Base-by-base conservation (phyloP, 2,888 invertebrate species). In the Stomorhina lunata region DNA sequence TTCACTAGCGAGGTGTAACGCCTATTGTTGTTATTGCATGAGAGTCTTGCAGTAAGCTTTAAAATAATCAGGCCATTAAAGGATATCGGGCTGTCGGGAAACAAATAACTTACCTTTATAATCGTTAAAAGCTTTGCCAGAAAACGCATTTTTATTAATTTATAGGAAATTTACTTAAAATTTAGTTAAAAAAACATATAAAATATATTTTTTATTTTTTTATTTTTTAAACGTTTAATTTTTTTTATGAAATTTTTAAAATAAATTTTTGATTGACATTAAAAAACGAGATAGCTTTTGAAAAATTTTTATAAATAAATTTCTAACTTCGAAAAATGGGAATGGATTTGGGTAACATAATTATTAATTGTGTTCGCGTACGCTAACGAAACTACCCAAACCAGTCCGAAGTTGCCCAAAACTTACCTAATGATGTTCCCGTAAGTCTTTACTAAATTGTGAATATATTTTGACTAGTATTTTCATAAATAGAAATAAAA, bases 31-130 rank as follows among this genome's bases (percentile, higher is more conserved):
- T 32, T 78, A 12, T 43, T 76, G 27, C 68, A 71, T 12, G 82
- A 72, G 55, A 83, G 25, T 29, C 83, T 69, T 29, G 81, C 34
- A 27, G 82, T 86, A 57, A 88, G 82, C 88, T 89, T 85, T 10
- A 81, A 27, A 85, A 34, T n/a, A 61, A 40, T 15, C 4, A 4
- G 17, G 10, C 12, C 9, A 12, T 27, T 15, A 68, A n/a, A 12
- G 4, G 0, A 4, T 1, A 9, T n/a, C n/a, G n/a, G n/a, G n/a
- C n/a, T n/a, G n/a, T n/a, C n/a, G n/a, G n/a, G n/a, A n/a, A n/a
- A n/a, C 2, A 59, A 17, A n/a, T 61, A n/a, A 61, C 61, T 61
- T 77, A 77, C 77, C 22, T 53, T 53, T n/a, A 17, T 9, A 4
- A 10, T 2, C 10, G 61, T 25, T 12, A 40, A 43, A 50, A 61